A percentile compares a stretch with the other conserved stretches of the same genome.
These are phyloP conservation scores for Hippocampus zosterae DNA, from an alignment of 2,113 vertebrate species.

Conservation along the genomic window DNA sequence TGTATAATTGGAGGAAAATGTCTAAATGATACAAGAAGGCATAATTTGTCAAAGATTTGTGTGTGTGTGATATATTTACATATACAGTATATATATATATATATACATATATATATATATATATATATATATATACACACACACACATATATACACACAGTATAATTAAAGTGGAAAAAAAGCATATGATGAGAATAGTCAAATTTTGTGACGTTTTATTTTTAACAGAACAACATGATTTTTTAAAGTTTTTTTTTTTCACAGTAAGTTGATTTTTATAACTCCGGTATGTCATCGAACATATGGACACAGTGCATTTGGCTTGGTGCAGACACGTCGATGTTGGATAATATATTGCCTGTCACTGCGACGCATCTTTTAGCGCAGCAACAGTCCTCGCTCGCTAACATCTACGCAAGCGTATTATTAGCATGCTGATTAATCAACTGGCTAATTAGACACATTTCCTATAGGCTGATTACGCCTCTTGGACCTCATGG, in stretches of 20 bases:
- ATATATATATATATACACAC: no score
- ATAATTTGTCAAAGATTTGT: no score
- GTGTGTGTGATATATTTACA: no score
- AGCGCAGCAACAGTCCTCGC: constrained; percentile 43
- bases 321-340: constrained; percentile 22
- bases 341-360: constrained; percentile 39
- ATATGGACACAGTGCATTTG: constrained; percentile 53
- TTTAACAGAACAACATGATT: no score
- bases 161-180: no score
- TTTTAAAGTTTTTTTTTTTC: neutral
- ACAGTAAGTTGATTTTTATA: neutral
- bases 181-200: no score
- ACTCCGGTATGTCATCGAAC: neutral
- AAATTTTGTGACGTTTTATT: no score
- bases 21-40: no score
- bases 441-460: constrained; percentile 65
- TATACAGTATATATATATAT: no score
- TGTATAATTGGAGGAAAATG: no score
- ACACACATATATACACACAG: no score
- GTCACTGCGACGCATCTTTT: constrained; percentile 33
- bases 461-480: constrained; percentile 68
- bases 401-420: constrained; percentile 41
- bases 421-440: constrained; percentile 67
- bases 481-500: constrained; percentile 52
- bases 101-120: no score